These are phyloP conservation scores for Halictus quadricinctus DNA, from an alignment of 2,888 invertebrate species.

Conservation along the genomic window DNA sequence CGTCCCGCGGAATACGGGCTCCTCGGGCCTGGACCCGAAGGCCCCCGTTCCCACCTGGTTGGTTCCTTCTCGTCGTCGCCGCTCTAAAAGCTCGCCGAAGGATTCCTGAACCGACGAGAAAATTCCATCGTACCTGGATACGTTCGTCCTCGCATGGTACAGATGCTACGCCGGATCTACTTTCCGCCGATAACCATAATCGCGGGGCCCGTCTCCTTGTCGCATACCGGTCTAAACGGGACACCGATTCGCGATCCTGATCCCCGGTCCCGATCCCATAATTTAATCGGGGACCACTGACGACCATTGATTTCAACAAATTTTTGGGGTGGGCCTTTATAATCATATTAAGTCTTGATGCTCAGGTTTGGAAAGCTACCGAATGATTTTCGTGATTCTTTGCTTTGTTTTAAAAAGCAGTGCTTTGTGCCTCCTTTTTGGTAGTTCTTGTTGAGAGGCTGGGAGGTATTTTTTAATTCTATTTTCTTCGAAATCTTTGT, in stretches of 20 bases:
- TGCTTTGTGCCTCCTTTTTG: too few species aligned
- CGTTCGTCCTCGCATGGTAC: conserved; percentile 18
- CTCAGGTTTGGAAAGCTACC: too few species aligned
- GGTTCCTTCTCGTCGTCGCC: conserved; percentile 1
- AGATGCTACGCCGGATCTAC: conserved; percentile 21
- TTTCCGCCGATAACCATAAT: conserved; percentile 28
- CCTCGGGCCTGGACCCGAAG: conserved; percentile 28
- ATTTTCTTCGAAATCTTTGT: too few species aligned
- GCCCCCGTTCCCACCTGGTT: background rate
- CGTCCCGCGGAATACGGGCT: conserved; percentile 36
- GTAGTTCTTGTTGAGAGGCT: too few species aligned
- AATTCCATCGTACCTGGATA: conserved; percentile 49
- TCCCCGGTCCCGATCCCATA: background rate
- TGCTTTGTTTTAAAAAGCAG: too few species aligned
- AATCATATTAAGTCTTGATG: too few species aligned
- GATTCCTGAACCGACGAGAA: conserved; percentile 48
- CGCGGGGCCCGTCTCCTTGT: background rate
- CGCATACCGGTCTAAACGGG: conserved; percentile 1
- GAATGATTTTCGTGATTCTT: too few species aligned
- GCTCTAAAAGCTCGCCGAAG: conserved; percentile 46
- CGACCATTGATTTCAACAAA: background rate
- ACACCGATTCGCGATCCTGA: background rate
- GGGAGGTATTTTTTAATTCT: too few species aligned
- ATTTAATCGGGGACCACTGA: background rate
- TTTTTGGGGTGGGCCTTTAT: background rate